Evolutionary conservation across 2,113 vertebrate genomes (phyloP), one percentile per base, ranked within the genome.

Genomic region (Kryptolebias marmoratus): DNA sequence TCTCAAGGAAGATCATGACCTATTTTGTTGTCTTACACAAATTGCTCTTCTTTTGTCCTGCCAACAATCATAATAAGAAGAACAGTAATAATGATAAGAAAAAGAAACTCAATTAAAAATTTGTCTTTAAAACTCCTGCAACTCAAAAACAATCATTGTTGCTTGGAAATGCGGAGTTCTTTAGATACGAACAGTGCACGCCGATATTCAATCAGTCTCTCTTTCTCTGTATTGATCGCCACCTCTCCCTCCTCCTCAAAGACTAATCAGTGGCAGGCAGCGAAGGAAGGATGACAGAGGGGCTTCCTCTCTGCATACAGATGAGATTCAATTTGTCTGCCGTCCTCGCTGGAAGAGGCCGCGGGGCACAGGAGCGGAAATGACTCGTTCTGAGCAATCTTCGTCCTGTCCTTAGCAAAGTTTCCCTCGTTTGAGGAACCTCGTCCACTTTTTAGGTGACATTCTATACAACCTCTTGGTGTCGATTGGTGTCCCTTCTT

Each of bases 231-330:
- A 92, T 91, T 55, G 91, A 93, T 91, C 31, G 45, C 44, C 44
- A 32, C 47, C 54, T 7, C 59, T 39, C 77, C 65, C 63, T 44
- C 52, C 55, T 64, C 69, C 49, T 72, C 50, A 49, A 44, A 44
- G 68, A 87, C 77, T 91, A 85, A 91, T 92, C 83, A 85, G 75
- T 45, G 49, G 64, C 73, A 80, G 77, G 73, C 75, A 83, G 86
- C 64, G 4, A 59, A 77, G 77, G 36, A 68, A 50, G 52, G 57
- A 36, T 79, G 88, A 85, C 85, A 86, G 84, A 52, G 5, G 16
- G 53, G 82, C 61, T 42, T 60, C 18, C 64, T 44, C 66, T 58
- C 73, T 83, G 87, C 87, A 91, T 90, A 83, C 48, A 59, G 88
- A 90, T 85, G 78, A 85, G 80, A 68, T 83, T 66, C 80, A 88